These are phyloP conservation scores for Orientallactaga bullata DNA, from an alignment of 2,113 vertebrate genomes.

Conservation along the genomic window DNA sequence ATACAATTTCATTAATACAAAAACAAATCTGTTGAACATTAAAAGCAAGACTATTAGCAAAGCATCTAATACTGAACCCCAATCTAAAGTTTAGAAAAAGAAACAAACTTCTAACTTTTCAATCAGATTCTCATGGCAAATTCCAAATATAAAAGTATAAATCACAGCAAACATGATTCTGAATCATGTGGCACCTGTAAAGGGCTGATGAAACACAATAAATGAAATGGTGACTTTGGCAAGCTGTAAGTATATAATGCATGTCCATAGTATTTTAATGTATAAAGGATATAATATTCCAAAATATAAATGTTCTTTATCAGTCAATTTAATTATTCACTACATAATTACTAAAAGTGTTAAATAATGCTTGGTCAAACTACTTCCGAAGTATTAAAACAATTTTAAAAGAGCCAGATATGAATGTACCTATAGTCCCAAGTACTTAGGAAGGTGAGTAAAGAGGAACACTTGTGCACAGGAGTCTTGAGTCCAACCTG, in stretches of 20 bases:
- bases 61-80: not conserved
- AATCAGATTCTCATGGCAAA: slow-evolving; percentile 6
- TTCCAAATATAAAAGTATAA: not conserved
- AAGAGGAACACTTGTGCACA: not conserved
- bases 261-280: not conserved
- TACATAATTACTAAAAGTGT: not conserved
- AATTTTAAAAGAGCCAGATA: not conserved
- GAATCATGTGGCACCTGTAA: not conserved
- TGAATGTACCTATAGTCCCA: not conserved
- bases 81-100: not conserved
- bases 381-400: slow-evolving; percentile 10
- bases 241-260: not conserved
- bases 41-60: slow-evolving; percentile 39
- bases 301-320: not conserved
- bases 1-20: slow-evolving; percentile 31
- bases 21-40: slow-evolving; percentile 12
- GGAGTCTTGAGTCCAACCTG: not conserved
- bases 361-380: not conserved
- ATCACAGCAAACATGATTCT: not conserved
- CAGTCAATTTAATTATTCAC: not conserved
- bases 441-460: not conserved
- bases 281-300: not conserved
- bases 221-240: not conserved
- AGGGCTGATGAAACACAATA: not conserved
- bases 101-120: not conserved